Percentiles rank a stretch among this genome's conserved stretches.
These are phyloP conservation scores for Redunca redunca DNA, from an alignment of 2,113 vertebrate genomes.

Conservation along the genomic window DNA sequence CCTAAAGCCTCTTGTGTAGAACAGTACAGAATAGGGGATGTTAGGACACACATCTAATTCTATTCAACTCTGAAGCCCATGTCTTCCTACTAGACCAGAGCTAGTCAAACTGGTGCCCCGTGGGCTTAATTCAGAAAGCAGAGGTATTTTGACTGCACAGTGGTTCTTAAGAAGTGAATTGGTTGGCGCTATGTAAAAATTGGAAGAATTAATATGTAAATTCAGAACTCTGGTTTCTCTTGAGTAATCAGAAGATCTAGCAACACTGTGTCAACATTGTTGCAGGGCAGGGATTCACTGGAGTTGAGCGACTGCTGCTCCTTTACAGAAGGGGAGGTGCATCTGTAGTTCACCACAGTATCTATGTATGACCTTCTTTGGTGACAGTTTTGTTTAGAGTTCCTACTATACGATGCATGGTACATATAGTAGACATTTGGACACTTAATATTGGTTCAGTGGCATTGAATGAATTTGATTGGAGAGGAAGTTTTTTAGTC, in stretches of 20 bases:
- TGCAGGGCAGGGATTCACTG: not conserved
- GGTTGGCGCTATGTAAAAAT: not conserved
- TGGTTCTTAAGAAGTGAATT: constrained; percentile 15
- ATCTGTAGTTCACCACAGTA: not conserved
- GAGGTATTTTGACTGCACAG: not conserved
- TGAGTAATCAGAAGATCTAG: constrained; percentile 10
- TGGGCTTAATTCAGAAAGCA: constrained; percentile 8
- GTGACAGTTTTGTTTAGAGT: not conserved
- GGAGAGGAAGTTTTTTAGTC: constrained; percentile 6
- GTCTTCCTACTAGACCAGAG: not conserved
- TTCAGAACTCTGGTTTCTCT: constrained; percentile 33
- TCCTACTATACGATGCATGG: not conserved
- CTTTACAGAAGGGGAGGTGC: not conserved
- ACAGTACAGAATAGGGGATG: not conserved
- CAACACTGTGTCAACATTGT: not conserved
- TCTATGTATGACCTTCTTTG: not conserved
- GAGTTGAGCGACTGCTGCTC: not conserved
- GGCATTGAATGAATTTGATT: not conserved
- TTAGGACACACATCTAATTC: not conserved
- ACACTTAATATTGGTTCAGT: not conserved
- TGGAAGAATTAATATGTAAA: not conserved
- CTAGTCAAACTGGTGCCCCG: not conserved
- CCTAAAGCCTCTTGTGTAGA: not conserved
- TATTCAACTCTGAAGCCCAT: not conserved
- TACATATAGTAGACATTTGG: not conserved